Evolutionary conservation across 2,113 vertebrate genomes (phyloP), one percentile per base, ranked within the genome.

Genomic region (Willisornis vidua): DNA sequence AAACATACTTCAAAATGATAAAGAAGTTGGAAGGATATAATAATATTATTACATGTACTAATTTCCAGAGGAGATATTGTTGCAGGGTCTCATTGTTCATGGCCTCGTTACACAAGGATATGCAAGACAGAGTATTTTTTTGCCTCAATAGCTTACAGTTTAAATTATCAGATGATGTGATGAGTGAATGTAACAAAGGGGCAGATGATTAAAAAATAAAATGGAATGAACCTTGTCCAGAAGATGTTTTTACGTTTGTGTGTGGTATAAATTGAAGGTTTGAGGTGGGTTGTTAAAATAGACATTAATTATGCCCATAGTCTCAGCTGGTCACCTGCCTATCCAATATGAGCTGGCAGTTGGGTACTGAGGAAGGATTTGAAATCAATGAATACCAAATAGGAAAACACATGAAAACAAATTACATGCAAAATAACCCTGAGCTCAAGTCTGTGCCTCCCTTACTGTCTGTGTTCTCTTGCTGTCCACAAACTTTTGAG

Each of bases 351-450:
- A 82, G 46, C 72, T 95, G 72, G 28, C 55, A 82, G 19, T 31
- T 89, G 62, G 28, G 7, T 54, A 48, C 78, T 23, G 77, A 66
- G 54, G 84, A 87, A 76, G 55, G 85, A 89, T 95, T 89, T 76
- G 33, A 89, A 79, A 85, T 82, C 81, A 55, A 83, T 74, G 58
- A 82, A 93, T 92, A 91, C 51, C 76, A 91, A 92, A 39, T 73
- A 66, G 91, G 49, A 74, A 79, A 85, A 62, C 49, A 59, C 29
- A 61, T 18, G 19, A 87, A 90, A 78, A 90, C 22, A 91, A 79
- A 82, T 82, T 31, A 73, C 35, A 62, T 79, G 43, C 84, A 91
- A 87, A 95, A 66, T 68, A 94, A 85, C n/a, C n/a, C 43, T 57
- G 62, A 73, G 45, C 24, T 74, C 33, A 80, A 57, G 19, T 35